Base-by-base conservation (phyloP, 2,797 vertebrate species). In the Gymnothorax reevesii region DNA sequence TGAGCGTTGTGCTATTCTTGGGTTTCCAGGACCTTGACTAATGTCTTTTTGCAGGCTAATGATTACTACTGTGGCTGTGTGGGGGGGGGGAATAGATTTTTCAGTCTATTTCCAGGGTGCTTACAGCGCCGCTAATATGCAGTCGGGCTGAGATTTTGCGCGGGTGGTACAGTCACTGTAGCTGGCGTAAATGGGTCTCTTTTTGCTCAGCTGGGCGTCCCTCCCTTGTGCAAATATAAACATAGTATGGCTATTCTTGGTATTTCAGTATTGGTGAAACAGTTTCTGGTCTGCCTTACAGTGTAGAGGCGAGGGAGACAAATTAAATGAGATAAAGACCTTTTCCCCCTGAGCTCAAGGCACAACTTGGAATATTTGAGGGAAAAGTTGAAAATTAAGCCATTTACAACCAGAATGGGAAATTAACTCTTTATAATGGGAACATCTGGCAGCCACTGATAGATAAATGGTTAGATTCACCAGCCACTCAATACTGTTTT, bases 41-140 rank as follows among this genome's bases (percentile, higher is more conserved):
- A 77, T 77, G 73, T 77, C 33, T 77, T 71, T 42, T 77, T 42
- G 27, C 33, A 20, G 73, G 22, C 27, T 77, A 77, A 69, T 69
- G 64, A 69, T 69, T 22, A 12, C 73, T 73, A 13, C 73, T 77
- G 73, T 77, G 22, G 73, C 73, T 7, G 49, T 77, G 71, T 75
- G 71, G 62, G 33, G 33, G 33, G 33, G 33, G 2, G 2, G 42
- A 75, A 75, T 75, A 75, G 73, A 77, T 77, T 15, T 15, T 77
- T 15, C 33, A 17, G 0, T 77, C 33, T 77, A 77, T 77, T 77
- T 77, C 52, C 42, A 77, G 73, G 8, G 73, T 77, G 73, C n/a
- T 27, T 77, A 52, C 73, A 52, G 22, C 10, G 8, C 42, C 52
- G 17, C 15, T 3, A 77, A 2, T 42, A n/a, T 20, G 13, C 33